A percentile compares a stretch with the other conserved stretches of the same genome.
Conservation (phyloP, 1,140 invertebrate species). For the Stegodyphus mimosarum region DNA sequence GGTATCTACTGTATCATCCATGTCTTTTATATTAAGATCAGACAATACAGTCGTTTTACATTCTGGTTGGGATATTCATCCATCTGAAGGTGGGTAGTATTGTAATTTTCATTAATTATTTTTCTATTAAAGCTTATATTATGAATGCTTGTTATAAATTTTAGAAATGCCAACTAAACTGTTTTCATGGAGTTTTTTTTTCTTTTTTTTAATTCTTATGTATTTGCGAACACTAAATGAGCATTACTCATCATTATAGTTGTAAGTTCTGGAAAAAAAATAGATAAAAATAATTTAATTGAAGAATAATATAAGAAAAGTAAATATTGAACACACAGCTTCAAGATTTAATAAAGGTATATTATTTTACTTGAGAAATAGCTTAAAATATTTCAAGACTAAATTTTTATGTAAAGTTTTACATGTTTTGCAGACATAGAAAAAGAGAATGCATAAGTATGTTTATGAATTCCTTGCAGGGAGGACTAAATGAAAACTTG, state of each 20-base stretch:
- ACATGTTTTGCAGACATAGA: too few relatives aligned
- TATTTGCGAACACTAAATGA: neutral
- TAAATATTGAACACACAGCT: too few relatives aligned
- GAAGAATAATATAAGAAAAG: too few relatives aligned
- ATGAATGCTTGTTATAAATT: neutral
- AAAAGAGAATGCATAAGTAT: too few relatives aligned
- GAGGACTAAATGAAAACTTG: too few relatives aligned
- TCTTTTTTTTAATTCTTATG: neutral
- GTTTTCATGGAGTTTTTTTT: neutral
- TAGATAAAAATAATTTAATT: neutral
- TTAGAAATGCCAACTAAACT: neutral
- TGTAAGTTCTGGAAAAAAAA: neutral
- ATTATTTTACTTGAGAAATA: too few relatives aligned
- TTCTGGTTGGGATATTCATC: slow-evolving; percentile 61
- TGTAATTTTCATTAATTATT: too few relatives aligned
- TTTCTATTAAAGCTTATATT: neutral
- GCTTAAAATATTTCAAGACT: too few relatives aligned
- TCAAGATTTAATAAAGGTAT: too few relatives aligned
- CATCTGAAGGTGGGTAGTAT: slow-evolving; percentile 36
- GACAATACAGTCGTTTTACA: slow-evolving; percentile 67
- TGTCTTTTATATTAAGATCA: slow-evolving; percentile 70
- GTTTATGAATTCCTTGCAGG: too few relatives aligned
- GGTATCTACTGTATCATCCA: slow-evolving; percentile 71
- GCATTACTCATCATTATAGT: too few relatives aligned
- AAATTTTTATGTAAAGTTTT: too few relatives aligned